Evolutionary conservation across 2,888 invertebrate genomes (phyloP).

Genomic region (Chydorus sphaericus): DNA sequence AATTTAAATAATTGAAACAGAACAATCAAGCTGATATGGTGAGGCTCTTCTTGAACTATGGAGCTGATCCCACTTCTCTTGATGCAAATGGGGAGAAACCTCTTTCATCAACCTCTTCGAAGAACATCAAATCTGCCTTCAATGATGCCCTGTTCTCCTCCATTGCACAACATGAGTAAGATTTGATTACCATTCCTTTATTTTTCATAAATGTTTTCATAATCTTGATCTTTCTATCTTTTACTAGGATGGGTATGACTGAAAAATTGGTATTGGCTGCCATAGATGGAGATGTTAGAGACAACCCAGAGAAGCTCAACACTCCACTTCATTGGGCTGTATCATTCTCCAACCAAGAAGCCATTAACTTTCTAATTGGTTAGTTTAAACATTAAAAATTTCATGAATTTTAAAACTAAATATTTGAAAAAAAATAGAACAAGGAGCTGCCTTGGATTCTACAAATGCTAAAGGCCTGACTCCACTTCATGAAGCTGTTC

Average conservation of each 20-base stretch:
- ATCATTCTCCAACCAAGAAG: slow-evolving; percentile 41
- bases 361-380: slow-evolving; percentile 41
- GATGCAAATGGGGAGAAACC: slow-evolving; percentile 40
- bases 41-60: slow-evolving; percentile 39
- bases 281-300: slow-evolving; percentile 41
- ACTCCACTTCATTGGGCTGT: slow-evolving; percentile 49
- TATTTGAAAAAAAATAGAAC: slow-evolving; percentile 27
- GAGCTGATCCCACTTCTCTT: slow-evolving; percentile 42
- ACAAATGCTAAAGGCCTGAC: slow-evolving; percentile 42
- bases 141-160: slow-evolving; percentile 10
- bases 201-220: not conserved
- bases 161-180: slow-evolving; percentile 6
- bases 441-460: slow-evolving; percentile 41
- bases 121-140: slow-evolving; percentile 24
- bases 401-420: not conserved
- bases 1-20: slow-evolving; percentile 25
- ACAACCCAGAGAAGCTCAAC: slow-evolving; percentile 41
- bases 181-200: not conserved
- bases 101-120: slow-evolving; percentile 35
- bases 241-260: slow-evolving; percentile 12
- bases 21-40: slow-evolving; percentile 40
- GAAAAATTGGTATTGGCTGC: slow-evolving; percentile 38
- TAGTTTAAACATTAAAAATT: slow-evolving; percentile 19
- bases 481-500: slow-evolving; percentile 42
- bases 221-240: not conserved